Conservation (phyloP, 92 coral and sea anemone species). For the Phenganax subtilis region DNA sequence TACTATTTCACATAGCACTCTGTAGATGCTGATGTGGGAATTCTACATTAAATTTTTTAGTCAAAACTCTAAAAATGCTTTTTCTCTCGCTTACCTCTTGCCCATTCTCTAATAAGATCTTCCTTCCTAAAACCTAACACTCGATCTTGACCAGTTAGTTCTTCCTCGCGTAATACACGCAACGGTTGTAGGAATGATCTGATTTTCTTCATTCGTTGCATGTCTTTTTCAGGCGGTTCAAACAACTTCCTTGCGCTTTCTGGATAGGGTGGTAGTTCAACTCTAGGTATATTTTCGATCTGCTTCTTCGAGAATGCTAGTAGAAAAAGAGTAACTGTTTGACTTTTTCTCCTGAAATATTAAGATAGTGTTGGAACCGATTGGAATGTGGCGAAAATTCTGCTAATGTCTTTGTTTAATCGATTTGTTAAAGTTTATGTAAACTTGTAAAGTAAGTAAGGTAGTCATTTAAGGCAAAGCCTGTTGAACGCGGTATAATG, state of each 20-base stretch:
- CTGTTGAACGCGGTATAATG: no score
- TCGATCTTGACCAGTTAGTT: conserved; percentile 20
- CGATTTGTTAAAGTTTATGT: no score
- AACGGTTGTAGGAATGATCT: conserved; percentile 20
- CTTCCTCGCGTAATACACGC: conserved; percentile 4
- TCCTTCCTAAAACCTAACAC: conserved; percentile 25
- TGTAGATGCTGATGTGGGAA: no score
- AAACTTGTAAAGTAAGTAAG: no score
- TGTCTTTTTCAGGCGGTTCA: neutral
- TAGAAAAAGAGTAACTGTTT: neutral
- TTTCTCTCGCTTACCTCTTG: neutral
- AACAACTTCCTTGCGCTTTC: conserved; percentile 23
- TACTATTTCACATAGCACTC: no score
- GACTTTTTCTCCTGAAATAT: no score
- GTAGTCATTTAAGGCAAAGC: no score
- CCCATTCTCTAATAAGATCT: conserved; percentile 18
- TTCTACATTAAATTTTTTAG: no score
- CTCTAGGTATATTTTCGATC: conserved; percentile 24
- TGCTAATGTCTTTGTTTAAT: no score
- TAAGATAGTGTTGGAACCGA: no score
- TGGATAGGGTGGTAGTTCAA: conserved; percentile 29
- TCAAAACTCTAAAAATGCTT: no score
- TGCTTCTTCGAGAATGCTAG: conserved; percentile 24
- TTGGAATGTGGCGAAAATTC: no score
- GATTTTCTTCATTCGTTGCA: conserved; percentile 7